Evolutionary conservation across 2,797 vertebrate species (phyloP).

Genomic region (Intellagama lesueurii): DNA sequence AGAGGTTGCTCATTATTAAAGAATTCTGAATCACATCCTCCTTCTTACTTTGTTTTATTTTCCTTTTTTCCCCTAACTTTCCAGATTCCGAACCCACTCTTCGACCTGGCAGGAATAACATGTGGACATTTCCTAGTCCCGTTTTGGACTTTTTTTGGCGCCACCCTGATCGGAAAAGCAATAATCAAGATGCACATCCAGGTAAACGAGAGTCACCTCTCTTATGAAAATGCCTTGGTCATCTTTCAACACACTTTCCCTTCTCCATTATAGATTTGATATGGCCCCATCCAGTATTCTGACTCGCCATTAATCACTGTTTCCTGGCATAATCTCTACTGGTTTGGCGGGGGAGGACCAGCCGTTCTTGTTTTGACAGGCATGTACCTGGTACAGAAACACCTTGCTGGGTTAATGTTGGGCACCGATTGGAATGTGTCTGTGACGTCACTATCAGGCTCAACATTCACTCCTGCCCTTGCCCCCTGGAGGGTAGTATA

Average conservation of each 20-base stretch:
- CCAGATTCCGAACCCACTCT: conserved; percentile 98
- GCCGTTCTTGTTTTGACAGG: not conserved
- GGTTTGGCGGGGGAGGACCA: too few species aligned
- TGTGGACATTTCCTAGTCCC: conserved; percentile 98
- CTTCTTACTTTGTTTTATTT: not conserved
- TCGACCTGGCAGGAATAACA: conserved; percentile 98
- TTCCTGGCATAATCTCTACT: not conserved
- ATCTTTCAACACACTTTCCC: not conserved
- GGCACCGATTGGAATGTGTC: not conserved
- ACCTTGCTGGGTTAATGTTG: not conserved
- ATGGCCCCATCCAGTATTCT: not conserved
- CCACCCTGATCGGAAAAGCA: conserved; percentile 98
- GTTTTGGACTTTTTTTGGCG: conserved; percentile 99
- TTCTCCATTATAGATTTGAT: not conserved
- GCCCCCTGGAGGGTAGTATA: not conserved
- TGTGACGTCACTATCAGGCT: not conserved
- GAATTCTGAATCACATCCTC: not conserved
- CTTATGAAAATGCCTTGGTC: not conserved
- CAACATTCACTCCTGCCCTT: not conserved
- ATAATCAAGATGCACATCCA: conserved; percentile 99
- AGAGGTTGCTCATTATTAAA: not conserved
- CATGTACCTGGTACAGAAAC: not conserved
- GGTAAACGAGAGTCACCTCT: conserved; percentile 79
- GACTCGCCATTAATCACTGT: not conserved
- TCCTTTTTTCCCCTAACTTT: conserved; percentile 10